Percentiles rank a stretch among this genome's conserved stretches.
These are phyloP conservation scores for Dryocosmus kuriphilus DNA, from an alignment of 2,888 invertebrate genomes.

Conservation along the genomic window DNA sequence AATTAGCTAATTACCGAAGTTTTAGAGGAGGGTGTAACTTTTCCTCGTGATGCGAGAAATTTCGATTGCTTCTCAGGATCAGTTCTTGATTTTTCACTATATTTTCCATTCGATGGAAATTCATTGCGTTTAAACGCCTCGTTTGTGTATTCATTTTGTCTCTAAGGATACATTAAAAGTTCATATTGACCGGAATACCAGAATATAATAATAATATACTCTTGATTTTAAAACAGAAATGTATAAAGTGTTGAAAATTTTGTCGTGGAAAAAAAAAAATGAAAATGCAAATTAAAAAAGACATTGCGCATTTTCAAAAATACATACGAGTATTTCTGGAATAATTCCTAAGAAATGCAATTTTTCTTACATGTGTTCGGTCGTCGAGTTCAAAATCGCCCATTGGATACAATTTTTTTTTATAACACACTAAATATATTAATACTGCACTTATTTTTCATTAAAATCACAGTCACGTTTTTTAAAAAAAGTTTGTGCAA, in stretches of 20 bases:
- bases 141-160: constrained; percentile 57
- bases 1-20: constrained; percentile 6
- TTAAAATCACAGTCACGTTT: background rate
- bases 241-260: too few species aligned
- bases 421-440: too few species aligned
- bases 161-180: constrained; percentile 51
- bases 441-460: background rate
- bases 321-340: background rate
- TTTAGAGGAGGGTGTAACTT: background rate
- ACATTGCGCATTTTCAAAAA: background rate
- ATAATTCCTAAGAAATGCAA: background rate
- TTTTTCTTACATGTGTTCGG: background rate
- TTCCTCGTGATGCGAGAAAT: background rate
- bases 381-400: background rate
- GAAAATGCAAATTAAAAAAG: background rate
- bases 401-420: background rate
- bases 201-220: too few species aligned
- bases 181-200: background rate
- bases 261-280: background rate
- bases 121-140: constrained; percentile 59
- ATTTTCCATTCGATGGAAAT: constrained; percentile 42
- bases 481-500: background rate
- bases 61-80: constrained; percentile 4
- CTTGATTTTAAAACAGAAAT: too few species aligned
- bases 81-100: constrained; percentile 32